phyloP scores from a whole-genome alignment of 1,140 invertebrate species.

The Panulirus ornatus region DNA sequence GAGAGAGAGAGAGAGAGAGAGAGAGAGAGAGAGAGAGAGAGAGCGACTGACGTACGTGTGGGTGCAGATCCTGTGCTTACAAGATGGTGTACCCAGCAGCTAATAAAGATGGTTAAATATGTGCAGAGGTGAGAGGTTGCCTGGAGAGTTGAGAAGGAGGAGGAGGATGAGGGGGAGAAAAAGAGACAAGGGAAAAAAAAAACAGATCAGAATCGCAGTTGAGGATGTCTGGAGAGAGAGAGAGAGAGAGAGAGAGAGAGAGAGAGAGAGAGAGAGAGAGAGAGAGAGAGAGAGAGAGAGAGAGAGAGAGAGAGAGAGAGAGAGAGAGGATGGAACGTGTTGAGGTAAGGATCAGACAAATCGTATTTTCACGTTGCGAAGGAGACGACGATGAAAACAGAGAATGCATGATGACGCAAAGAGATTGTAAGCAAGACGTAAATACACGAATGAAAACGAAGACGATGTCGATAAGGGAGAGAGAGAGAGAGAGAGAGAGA shows the following conservation, averaged over 20 bases:
- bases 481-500: not conserved
- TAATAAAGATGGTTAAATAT: not conserved
- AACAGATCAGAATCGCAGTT: not conserved
- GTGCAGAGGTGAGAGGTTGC: too few species aligned
- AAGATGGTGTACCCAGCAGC: not conserved
- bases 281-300: constrained; percentile 22
- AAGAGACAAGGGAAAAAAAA: not conserved
- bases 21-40: not conserved
- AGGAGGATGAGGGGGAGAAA: not conserved
- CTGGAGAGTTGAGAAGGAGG: not conserved
- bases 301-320: constrained; percentile 38
- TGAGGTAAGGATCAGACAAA: not conserved
- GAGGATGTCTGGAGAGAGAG: not conserved
- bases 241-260: not conserved
- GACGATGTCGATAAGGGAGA: not conserved
- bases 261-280: constrained; percentile 10
- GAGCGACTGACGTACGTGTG: too few species aligned
- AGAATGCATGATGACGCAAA: not conserved
- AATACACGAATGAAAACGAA: not conserved
- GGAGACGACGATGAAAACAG: not conserved
- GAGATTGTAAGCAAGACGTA: too few species aligned
- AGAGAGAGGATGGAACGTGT: constrained; percentile 8
- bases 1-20: not conserved
- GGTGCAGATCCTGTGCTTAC: not conserved
- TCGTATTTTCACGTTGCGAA: not conserved